Conservation (phyloP, 2,888 invertebrate genomes). For the Rhimphoctona megacephalus region DNA sequence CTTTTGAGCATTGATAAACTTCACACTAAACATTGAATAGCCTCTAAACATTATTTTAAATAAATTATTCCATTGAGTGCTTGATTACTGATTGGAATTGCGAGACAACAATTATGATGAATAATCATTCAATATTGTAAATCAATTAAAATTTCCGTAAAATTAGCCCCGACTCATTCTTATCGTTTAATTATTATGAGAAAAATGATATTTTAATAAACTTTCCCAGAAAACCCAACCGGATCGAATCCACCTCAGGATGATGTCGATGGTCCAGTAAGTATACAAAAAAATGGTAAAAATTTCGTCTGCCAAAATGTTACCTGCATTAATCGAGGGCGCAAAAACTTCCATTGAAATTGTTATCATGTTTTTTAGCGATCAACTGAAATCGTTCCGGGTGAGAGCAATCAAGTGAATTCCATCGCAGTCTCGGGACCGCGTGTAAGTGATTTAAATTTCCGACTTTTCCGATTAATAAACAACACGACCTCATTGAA, state of each 20-base stretch:
- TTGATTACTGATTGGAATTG: background rate
- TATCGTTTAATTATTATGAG: background rate
- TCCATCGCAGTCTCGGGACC: slow-evolving; percentile 82
- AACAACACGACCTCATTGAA: background rate
- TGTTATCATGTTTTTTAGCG: slow-evolving; percentile 63
- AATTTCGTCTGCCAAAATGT: background rate
- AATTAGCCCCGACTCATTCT: background rate
- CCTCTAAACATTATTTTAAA: background rate
- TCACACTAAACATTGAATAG: background rate
- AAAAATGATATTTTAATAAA: background rate
- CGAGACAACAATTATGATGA: background rate
- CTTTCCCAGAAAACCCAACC: slow-evolving; percentile 15
- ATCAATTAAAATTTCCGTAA: background rate
- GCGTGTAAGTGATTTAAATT: slow-evolving; percentile 77
- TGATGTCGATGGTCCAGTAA: slow-evolving; percentile 48
- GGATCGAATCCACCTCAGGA: slow-evolving; percentile 23
- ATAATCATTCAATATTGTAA: background rate
- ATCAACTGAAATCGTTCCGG: slow-evolving; percentile 76
- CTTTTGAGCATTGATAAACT: background rate
- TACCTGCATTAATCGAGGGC: background rate
- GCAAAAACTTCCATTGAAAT: background rate
- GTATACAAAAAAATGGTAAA: background rate
- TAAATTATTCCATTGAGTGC: background rate
- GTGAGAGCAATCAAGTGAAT: slow-evolving; percentile 78
- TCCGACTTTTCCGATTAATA: background rate